Evolutionary conservation across 2,113 vertebrate genomes (phyloP).

Genomic region (Orycteropus afer): DNA sequence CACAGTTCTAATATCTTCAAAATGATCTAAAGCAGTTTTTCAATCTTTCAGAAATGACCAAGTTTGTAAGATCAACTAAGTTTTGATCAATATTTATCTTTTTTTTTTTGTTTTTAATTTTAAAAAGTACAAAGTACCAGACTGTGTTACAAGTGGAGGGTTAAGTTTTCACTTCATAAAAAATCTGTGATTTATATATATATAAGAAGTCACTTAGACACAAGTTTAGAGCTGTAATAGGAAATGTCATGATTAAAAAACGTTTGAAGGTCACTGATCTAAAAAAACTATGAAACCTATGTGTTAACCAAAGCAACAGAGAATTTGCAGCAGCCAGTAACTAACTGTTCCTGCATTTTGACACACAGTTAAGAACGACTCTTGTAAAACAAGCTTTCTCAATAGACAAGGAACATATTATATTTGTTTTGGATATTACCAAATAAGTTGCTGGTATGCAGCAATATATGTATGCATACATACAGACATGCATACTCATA

Average conservation of each 20-base stretch:
- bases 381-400: conserved; percentile 1
- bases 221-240: background rate
- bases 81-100: background rate
- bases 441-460: background rate
- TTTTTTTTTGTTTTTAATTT: background rate
- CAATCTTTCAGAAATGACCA: background rate
- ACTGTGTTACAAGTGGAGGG: background rate
- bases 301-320: background rate
- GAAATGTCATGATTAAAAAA: background rate
- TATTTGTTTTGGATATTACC: background rate
- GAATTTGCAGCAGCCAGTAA: background rate
- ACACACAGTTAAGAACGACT: background rate
- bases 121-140: background rate
- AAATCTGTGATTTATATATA: background rate
- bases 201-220: background rate
- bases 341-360: background rate
- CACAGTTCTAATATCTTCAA: background rate
- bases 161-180: background rate
- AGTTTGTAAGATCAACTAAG: background rate
- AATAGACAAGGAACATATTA: background rate
- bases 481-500: background rate
- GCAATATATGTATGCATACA: background rate
- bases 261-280: background rate
- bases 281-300: background rate
- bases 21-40: background rate